Evolutionary conservation across 2,113 vertebrate genomes (phyloP).

Genomic region (Pseudopodoces humilis): DNA sequence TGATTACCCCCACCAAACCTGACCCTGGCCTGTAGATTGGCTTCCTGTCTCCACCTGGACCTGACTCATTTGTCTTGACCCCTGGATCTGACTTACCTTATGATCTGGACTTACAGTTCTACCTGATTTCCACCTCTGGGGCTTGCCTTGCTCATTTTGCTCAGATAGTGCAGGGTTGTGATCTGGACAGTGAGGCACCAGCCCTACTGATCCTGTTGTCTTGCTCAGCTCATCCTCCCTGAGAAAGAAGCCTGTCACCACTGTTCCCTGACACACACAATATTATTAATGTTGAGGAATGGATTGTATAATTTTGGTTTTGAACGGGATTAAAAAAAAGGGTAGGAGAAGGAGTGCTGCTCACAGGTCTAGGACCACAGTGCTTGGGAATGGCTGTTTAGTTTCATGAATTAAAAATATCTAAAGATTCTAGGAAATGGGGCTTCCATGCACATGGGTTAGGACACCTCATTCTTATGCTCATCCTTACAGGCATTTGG

Average conservation of each 20-base stretch:
- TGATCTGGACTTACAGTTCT: neutral
- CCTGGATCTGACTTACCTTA: neutral
- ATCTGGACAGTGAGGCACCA: neutral
- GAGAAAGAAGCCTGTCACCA: neutral
- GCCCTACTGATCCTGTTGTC: neutral
- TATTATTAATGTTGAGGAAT: neutral
- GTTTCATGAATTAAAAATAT: neutral
- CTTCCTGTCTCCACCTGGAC: neutral
- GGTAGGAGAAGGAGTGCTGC: neutral
- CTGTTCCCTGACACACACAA: neutral
- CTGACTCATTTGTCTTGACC: neutral
- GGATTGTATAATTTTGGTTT: neutral
- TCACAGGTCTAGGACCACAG: neutral
- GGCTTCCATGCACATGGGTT: neutral
- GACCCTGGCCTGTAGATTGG: neutral
- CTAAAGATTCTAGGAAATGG: neutral
- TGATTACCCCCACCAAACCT: neutral
- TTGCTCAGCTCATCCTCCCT: neutral
- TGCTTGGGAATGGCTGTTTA: neutral
- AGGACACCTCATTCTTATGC: neutral
- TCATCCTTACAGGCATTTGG: neutral
- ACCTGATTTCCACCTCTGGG: neutral
- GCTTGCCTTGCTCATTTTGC: neutral
- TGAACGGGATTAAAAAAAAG: neutral
- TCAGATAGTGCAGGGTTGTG: neutral